These are phyloP conservation scores for Cheilosia variabilis DNA, from an alignment of 2,888 invertebrate genomes.

Conservation along the genomic window DNA sequence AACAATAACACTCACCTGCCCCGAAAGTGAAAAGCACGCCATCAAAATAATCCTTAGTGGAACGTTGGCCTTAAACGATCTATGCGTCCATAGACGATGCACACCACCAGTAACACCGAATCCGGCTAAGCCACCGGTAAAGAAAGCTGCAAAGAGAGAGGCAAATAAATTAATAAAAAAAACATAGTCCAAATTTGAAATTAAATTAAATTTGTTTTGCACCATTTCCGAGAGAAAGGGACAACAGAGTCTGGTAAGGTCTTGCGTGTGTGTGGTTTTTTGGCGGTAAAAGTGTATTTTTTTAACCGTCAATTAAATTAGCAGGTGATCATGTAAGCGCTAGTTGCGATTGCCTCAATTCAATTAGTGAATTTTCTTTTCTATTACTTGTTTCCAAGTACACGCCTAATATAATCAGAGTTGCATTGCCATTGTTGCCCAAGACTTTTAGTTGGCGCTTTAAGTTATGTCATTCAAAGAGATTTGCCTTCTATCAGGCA, in stretches of 20 bases:
- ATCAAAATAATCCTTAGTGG: constrained; percentile 86
- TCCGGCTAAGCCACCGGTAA: constrained; percentile 86
- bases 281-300: not conserved
- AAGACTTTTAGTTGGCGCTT: constrained; percentile 24
- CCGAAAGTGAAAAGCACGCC: constrained; percentile 86
- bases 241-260: not conserved
- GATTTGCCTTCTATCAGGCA: not conserved
- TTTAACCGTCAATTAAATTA: constrained; percentile 17
- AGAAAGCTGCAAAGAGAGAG: constrained; percentile 83
- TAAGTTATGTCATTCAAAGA: constrained; percentile 28
- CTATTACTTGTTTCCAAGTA: constrained; percentile 20
- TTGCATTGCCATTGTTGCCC: constrained; percentile 7
- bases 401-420: constrained; percentile 1
- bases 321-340: not conserved
- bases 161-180: constrained; percentile 13
- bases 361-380: constrained; percentile 37
- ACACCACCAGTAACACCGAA: constrained; percentile 89
- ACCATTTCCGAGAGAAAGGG: not conserved
- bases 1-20: constrained; percentile 85
- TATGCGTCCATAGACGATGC: constrained; percentile 88
- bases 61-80: constrained; percentile 87
- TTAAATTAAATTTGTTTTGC: constrained; percentile 27
- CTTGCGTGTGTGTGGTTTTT: not conserved
- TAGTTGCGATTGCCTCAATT: constrained; percentile 7
- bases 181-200: constrained; percentile 9